These are phyloP conservation scores for Drosophila azteca DNA, from an alignment of 1,140 invertebrate genomes.

Conservation along the genomic window DNA sequence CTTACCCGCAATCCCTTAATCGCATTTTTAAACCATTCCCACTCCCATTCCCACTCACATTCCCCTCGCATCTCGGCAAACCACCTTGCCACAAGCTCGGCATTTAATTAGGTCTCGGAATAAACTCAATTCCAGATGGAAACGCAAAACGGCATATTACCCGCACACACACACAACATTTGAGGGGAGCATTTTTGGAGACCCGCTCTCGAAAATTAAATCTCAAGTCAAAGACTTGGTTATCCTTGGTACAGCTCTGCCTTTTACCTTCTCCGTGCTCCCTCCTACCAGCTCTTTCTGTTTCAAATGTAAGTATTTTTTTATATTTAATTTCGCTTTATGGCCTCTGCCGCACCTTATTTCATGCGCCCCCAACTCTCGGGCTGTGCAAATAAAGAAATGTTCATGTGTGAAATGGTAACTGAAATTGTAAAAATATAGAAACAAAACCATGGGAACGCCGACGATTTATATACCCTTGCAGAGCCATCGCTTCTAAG, in stretches of 20 bases:
- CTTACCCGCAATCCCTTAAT: slow-evolving; percentile 45
- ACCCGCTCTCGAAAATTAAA: slow-evolving; percentile 64
- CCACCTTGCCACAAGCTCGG: slow-evolving; percentile 8
- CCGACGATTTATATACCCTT: background rate
- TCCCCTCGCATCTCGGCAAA: too few relatives aligned
- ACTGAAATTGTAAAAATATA: slow-evolving; percentile 28
- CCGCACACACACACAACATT: slow-evolving; percentile 57
- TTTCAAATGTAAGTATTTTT: slow-evolving; percentile 27
- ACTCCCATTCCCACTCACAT: background rate
- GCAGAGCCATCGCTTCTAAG: too few relatives aligned
- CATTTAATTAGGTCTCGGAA: slow-evolving; percentile 70
- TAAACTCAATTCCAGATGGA: slow-evolving; percentile 44
- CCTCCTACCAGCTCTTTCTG: background rate
- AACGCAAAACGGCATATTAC: slow-evolving; percentile 21
- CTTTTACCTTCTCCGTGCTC: slow-evolving; percentile 7
- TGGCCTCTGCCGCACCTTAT: slow-evolving; percentile 73
- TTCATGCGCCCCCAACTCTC: slow-evolving; percentile 46
- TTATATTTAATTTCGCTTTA: slow-evolving; percentile 80
- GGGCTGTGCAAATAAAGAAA: slow-evolving; percentile 62
- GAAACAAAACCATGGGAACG: too few relatives aligned
- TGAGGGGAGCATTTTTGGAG: slow-evolving; percentile 46
- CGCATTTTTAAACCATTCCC: slow-evolving; percentile 41
- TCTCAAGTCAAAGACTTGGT: slow-evolving; percentile 51
- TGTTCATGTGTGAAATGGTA: slow-evolving; percentile 68
- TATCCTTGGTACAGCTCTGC: slow-evolving; percentile 8